Base-by-base conservation (phyloP, 2,888 invertebrate genomes). In the Pyrgus malvae region DNA sequence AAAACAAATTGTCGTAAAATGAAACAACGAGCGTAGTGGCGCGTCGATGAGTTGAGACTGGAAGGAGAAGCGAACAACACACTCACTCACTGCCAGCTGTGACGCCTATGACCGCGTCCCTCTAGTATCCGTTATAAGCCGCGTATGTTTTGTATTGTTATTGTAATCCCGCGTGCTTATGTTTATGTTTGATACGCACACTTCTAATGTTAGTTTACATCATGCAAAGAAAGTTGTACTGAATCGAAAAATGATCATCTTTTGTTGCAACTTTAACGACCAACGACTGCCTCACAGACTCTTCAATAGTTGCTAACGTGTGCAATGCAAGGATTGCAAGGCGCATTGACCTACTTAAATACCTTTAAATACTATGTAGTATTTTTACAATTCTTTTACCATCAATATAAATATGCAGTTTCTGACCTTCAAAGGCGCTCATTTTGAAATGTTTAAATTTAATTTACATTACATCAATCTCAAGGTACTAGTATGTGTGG, bases 191-290 rank as follows among this genome's bases (percentile, higher is more conserved):
- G 19, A 38, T 38, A 38, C 21, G 19, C 11, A 21, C 11, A 11
- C 11, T 17, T 17, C 16, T 17, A 11, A 19, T 11, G 41, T 49
- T 49, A 3, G 19, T 42, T 50, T 50, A 25, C 50, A 25, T 35
- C 50, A 50, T 27, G 12, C 49, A 8, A 50, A 41, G 49, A 42
- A 50, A 50, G 25, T 42, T 50, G 50, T 6, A 50, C 42, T 42
- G 11, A 42, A 35, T 50, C 38, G 38, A 29, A 14, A 12, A 40
- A 40, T 33, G 49, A 50, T 50, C 25, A 19, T 42, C 12, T 31
- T 11, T 3, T 9, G 11, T 48, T 48, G 48, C 49, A 29, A 35
- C 23, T 17, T 33, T 45, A 33, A 45, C 33, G 33, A 45, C 1
- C 21, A 11, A 11, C 21, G 2, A 11, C 11, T 42, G 6, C 9